Percentiles rank a stretch among this genome's conserved stretches.
Conservation (phyloP, 2,797 vertebrate species). For the Rhinogobio ventralis region DNA sequence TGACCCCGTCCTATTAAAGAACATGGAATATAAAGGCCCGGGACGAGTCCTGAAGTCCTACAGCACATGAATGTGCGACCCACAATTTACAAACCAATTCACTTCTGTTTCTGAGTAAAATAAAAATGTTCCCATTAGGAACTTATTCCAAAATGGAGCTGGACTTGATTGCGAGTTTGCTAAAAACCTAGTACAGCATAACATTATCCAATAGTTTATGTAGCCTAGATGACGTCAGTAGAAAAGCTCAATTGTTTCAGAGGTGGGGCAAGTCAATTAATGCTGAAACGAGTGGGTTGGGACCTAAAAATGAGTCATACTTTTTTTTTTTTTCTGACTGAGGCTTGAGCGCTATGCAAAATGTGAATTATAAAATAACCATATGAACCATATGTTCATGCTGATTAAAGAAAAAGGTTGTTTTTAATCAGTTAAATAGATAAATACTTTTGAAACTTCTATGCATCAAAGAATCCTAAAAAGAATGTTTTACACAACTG, state of each 20-base stretch:
- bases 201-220: background rate
- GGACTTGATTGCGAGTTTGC: background rate
- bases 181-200: background rate
- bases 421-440: background rate
- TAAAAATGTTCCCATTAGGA: background rate
- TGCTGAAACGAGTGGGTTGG: background rate
- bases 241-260: background rate
- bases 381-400: background rate
- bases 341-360: background rate
- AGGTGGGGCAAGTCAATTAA: background rate
- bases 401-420: background rate
- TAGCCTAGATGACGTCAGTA: background rate
- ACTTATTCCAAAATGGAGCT: background rate
- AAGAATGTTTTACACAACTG: no score
- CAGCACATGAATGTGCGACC: background rate
- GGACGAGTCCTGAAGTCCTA: constrained; percentile 16
- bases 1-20: constrained; percentile 60
- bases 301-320: background rate
- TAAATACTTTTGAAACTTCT: no score
- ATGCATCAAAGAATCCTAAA: no score
- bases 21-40: constrained; percentile 42
- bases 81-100: background rate
- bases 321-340: background rate
- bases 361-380: background rate
- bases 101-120: background rate